Evolutionary conservation across 1,140 invertebrate genomes (phyloP).

Genomic region (Ceratina australensis): DNA sequence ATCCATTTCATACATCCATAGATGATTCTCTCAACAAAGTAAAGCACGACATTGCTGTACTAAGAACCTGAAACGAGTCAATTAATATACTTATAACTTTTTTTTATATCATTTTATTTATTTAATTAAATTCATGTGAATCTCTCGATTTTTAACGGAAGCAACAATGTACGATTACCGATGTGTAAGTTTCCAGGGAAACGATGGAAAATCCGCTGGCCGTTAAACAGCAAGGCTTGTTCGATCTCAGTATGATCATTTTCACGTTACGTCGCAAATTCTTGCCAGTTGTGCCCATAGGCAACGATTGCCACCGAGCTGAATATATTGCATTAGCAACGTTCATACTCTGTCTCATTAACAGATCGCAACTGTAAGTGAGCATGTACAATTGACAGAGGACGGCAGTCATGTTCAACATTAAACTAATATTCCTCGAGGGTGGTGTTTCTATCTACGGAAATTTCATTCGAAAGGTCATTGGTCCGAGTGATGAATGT

Average conservation of each 20-base stretch:
- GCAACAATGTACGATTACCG: conserved; percentile 35
- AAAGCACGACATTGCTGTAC: conserved; percentile 28
- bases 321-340: conserved; percentile 39
- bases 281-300: conserved; percentile 19
- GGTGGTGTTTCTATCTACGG: neutral
- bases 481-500: neutral
- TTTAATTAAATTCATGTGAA: neutral
- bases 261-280: conserved; percentile 26
- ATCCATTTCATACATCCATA: neutral
- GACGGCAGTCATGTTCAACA: conserved; percentile 29
- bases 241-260: conserved; percentile 47
- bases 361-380: conserved; percentile 46
- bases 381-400: conserved; percentile 44
- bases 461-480: no score
- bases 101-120: no score
- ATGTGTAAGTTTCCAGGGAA: conserved; percentile 51
- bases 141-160: neutral
- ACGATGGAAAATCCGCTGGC: conserved; percentile 54
- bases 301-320: conserved; percentile 20
- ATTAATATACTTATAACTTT: no score
- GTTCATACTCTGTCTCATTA: conserved; percentile 44
- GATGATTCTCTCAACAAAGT: neutral
- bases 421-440: conserved; percentile 31
- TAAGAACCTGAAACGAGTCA: conserved; percentile 11
- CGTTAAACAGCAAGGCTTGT: conserved; percentile 38